A percentile compares a stretch with the other conserved stretches of the same genome.
Conservation (phyloP, 2,113 vertebrate genomes). For the Stigmatopora argus region DNA sequence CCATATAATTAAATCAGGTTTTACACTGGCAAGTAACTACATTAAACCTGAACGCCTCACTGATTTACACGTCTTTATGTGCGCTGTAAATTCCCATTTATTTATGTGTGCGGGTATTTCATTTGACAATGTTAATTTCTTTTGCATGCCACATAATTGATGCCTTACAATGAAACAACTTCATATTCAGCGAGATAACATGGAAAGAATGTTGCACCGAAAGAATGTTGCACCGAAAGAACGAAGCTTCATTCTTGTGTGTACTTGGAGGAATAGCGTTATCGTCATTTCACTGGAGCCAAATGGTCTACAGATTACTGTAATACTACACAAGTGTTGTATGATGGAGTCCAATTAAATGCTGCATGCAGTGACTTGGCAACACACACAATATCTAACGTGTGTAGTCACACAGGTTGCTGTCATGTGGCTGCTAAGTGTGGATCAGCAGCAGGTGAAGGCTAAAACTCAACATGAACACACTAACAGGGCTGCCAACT, state of each 20-base stretch:
- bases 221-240: constrained; percentile 49
- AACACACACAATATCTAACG: constrained; percentile 16
- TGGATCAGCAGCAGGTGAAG: constrained; percentile 54
- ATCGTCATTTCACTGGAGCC: constrained; percentile 26
- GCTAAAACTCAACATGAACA: constrained; percentile 69
- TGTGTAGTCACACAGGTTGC: constrained; percentile 11
- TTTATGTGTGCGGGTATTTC: not conserved
- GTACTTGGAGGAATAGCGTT: constrained; percentile 43
- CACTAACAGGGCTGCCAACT: constrained; percentile 70
- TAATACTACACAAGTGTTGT: constrained; percentile 43
- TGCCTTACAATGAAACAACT: constrained; percentile 1
- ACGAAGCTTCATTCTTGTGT: constrained; percentile 16
- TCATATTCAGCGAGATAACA: constrained; percentile 24
- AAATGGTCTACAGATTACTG: constrained; percentile 65
- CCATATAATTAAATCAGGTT: constrained; percentile 35
- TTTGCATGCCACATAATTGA: constrained; percentile 1
- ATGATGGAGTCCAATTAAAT: constrained; percentile 61
- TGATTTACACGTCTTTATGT: constrained; percentile 9
- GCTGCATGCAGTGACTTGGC: constrained; percentile 50
- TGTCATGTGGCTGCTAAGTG: constrained; percentile 17
- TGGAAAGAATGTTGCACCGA: constrained; percentile 43
- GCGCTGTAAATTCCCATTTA: not conserved
- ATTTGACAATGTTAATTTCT: constrained; percentile 2
- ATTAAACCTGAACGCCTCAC: constrained; percentile 15
- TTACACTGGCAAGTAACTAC: constrained; percentile 23